phyloP scores from a whole-genome alignment of 1,140 invertebrate genomes.

The Trichomalopsis sarcophagae region DNA sequence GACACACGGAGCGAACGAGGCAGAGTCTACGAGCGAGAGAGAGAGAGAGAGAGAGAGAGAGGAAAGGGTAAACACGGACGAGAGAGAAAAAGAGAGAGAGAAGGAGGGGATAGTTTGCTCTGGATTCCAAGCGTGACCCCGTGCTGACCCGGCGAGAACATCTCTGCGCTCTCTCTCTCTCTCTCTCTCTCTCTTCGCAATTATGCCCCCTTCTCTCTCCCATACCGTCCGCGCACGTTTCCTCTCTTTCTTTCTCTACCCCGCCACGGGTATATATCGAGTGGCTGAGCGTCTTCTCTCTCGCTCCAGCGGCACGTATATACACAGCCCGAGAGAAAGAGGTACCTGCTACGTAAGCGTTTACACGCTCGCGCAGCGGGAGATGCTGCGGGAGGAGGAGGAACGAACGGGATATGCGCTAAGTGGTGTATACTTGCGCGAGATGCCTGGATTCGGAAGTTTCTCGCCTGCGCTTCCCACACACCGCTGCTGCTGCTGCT shows the following conservation, averaged over 20 bases:
- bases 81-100: not conserved
- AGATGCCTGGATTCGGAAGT: constrained; percentile 33
- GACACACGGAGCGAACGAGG: not conserved
- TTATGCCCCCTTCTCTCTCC: constrained; percentile 61
- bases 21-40: not conserved
- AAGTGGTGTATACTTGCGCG: constrained; percentile 18
- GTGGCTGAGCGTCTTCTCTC: constrained; percentile 2
- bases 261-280: constrained; percentile 19
- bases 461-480: constrained; percentile 11
- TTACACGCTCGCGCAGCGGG: constrained; percentile 48
- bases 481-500: not conserved
- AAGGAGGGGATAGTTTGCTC: constrained; percentile 73
- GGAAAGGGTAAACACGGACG: too few relatives aligned
- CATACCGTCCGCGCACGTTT: constrained; percentile 54
- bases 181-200: constrained; percentile 64
- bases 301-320: constrained; percentile 16
- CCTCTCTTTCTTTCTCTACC: constrained; percentile 39
- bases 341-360: constrained; percentile 59
- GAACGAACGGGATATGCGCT: constrained; percentile 36
- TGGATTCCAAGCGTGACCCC: constrained; percentile 74
- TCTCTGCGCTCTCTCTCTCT: constrained; percentile 66
- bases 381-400: not conserved
- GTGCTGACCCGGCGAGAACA: constrained; percentile 73
- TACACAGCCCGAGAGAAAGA: constrained; percentile 37
- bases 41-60: constrained; percentile 11